A percentile compares a stretch with the other conserved stretches of the same genome.
Evolutionary conservation across 1,140 invertebrate genomes (phyloP).

Genomic region (Ylistrum balloti): DNA sequence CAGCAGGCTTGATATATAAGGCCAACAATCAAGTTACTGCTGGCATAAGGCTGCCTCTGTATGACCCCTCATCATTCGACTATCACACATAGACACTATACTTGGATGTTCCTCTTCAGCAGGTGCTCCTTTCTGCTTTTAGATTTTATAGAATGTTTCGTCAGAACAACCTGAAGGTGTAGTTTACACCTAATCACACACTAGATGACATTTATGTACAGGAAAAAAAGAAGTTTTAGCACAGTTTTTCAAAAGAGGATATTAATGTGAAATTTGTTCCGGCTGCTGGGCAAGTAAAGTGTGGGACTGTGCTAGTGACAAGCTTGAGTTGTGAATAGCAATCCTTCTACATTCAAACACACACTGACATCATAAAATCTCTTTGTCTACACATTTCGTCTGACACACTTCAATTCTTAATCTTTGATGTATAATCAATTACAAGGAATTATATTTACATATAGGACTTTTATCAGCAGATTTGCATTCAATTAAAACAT

Average conservation of each 20-base stretch:
- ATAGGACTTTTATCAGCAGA: background rate
- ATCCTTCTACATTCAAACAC: background rate
- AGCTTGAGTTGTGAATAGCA: background rate
- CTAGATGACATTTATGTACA: conserved; percentile 18
- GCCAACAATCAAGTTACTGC: background rate
- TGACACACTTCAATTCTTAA: conserved; percentile 5
- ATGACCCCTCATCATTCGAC: background rate
- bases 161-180: background rate
- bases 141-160: background rate
- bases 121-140: background rate
- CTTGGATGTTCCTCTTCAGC: background rate
- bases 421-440: conserved; percentile 16
- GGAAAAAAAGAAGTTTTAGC: background rate
- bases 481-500: background rate
- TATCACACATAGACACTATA: background rate
- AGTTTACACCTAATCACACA: background rate
- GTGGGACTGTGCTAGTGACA: background rate
- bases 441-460: background rate
- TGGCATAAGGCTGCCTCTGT: background rate
- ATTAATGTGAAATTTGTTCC: background rate
- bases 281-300: background rate
- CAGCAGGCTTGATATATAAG: background rate
- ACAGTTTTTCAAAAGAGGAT: background rate
- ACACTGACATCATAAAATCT: background rate
- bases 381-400: background rate